Evolutionary conservation across 2,888 invertebrate species (phyloP).

Genomic region (Malachius bipustulatus): DNA sequence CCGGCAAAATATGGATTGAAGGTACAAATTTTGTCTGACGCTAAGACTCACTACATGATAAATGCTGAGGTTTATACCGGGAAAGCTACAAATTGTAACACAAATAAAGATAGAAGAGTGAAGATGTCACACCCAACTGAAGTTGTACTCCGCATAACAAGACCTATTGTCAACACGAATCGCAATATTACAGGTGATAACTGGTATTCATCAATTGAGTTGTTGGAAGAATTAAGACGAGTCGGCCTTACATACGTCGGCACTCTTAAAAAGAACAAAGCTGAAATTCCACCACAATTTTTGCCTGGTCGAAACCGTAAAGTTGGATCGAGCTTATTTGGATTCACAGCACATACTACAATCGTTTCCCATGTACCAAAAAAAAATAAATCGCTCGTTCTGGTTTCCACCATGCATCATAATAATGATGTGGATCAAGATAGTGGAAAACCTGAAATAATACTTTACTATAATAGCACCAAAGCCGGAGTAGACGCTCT

Average conservation of each 20-base stretch:
- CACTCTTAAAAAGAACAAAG: slow-evolving; percentile 6
- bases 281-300: slow-evolving; percentile 3
- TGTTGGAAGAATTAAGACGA: slow-evolving; percentile 15
- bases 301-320: slow-evolving; percentile 1
- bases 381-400: slow-evolving; percentile 17
- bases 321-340: slow-evolving; percentile 1
- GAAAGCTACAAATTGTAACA: neutral
- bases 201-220: slow-evolving; percentile 15
- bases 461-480: slow-evolving; percentile 19
- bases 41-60: slow-evolving; percentile 3
- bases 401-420: slow-evolving; percentile 20
- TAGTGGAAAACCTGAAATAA: slow-evolving; percentile 18
- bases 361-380: slow-evolving; percentile 15
- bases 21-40: slow-evolving; percentile 3
- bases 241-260: slow-evolving; percentile 17
- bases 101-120: no score
- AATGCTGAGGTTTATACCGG: slow-evolving; percentile 4
- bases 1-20: slow-evolving; percentile 14
- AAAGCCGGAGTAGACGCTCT: slow-evolving; percentile 20
- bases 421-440: slow-evolving; percentile 12
- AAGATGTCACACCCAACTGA: neutral
- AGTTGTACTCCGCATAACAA: neutral
- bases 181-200: slow-evolving; percentile 7
- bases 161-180: slow-evolving; percentile 6
- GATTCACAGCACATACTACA: no score